phyloP scores from a whole-genome alignment of 2,113 vertebrate species.

The Spermophilus dauricus region DNA sequence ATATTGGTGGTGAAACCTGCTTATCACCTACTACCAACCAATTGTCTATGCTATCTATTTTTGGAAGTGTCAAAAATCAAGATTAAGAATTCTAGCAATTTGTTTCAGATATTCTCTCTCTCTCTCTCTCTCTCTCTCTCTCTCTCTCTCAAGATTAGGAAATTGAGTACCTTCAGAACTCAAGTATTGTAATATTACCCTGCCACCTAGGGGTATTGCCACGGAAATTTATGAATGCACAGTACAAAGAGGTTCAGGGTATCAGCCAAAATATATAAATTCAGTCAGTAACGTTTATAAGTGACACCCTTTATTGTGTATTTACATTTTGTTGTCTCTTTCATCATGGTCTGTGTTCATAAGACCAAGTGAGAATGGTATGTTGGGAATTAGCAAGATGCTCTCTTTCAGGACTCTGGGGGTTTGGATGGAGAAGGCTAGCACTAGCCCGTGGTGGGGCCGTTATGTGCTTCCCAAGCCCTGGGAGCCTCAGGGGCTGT shows the following conservation, averaged over 20 bases:
- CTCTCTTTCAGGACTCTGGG: background rate
- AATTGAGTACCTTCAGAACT: background rate
- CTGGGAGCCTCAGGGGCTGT: fast-evolving
- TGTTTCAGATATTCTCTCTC: background rate
- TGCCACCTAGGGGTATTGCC: conserved; percentile 76
- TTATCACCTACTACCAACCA: background rate
- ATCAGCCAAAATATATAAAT: background rate
- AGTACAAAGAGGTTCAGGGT: background rate
- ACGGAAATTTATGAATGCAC: conserved; percentile 39
- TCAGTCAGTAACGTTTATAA: background rate
- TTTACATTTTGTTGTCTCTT: background rate
- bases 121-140: background rate
- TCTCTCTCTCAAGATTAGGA: background rate
- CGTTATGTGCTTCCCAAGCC: fast-evolving
- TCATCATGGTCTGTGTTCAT: background rate
- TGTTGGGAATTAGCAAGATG: background rate
- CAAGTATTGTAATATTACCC: conserved; percentile 68
- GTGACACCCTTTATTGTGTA: no score
- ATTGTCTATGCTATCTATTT: background rate
- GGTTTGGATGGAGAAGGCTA: no score
- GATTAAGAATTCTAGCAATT: background rate
- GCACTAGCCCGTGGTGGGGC: fast-evolving
- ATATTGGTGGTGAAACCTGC: background rate
- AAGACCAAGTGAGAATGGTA: background rate
- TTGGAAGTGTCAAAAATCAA: background rate